These are phyloP conservation scores for Pachyuromys duprasi DNA, from an alignment of 2,797 vertebrate species.

Conservation along the genomic window DNA sequence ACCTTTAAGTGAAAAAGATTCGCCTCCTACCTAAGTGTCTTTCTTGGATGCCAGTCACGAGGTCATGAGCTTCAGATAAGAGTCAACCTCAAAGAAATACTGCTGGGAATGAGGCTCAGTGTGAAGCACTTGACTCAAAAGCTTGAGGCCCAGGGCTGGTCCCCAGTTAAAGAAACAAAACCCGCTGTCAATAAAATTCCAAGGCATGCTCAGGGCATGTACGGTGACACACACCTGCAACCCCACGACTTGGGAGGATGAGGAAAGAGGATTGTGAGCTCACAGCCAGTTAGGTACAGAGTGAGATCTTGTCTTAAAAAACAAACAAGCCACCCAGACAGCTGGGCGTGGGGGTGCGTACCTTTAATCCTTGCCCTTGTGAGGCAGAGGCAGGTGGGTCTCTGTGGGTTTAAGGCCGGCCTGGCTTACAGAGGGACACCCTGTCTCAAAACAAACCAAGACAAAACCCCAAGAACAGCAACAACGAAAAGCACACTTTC, in stretches of 20 bases:
- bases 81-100: not conserved
- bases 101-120: not conserved
- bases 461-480: not conserved
- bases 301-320: not conserved
- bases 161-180: not conserved
- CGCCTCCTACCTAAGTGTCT: not conserved
- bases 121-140: not conserved
- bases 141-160: not conserved
- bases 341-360: too few relatives aligned
- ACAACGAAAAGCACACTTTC: not conserved
- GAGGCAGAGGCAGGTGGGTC: not conserved
- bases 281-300: not conserved
- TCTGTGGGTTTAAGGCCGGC: not conserved
- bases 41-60: not conserved
- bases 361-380: not conserved
- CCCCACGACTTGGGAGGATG: not conserved
- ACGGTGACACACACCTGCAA: not conserved
- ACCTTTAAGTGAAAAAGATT: constrained; percentile 52
- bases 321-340: not conserved
- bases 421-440: not conserved
- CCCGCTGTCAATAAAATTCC: not conserved
- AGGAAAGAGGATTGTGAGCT: too few relatives aligned
- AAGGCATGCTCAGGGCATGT: not conserved
- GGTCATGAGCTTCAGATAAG: not conserved
- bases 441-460: not conserved